Percentiles rank a stretch among this genome's conserved stretches.
Evolutionary conservation across 53 echinoderm and acorn worm species (phyloP).

Genomic region (Zoroaster sp.): DNA sequence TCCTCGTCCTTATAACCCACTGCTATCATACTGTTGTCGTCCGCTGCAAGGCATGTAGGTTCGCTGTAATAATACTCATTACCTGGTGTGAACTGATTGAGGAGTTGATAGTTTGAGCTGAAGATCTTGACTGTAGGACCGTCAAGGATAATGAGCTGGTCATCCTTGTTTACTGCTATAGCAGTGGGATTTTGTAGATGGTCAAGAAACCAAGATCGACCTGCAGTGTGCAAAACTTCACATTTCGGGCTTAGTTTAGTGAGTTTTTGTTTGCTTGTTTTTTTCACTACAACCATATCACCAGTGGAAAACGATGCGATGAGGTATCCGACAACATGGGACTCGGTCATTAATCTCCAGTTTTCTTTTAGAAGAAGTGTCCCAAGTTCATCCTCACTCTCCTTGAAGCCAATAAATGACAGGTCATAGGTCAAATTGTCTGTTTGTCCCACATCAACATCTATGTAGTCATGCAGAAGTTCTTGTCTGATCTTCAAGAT

Average conservation of each 20-base stretch:
- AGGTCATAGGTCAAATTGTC: not conserved
- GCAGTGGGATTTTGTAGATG: not conserved
- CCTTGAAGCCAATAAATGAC: not conserved
- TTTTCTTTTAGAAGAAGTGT: not conserved
- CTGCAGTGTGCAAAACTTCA: not conserved
- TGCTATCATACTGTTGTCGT: slow-evolving; percentile 23
- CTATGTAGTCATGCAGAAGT: not conserved
- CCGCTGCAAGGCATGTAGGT: slow-evolving; percentile 15
- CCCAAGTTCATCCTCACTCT: not conserved
- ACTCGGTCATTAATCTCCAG: not conserved
- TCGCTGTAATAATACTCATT: not conserved
- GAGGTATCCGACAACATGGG: not conserved
- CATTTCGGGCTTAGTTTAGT: not conserved
- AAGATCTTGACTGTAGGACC: not conserved
- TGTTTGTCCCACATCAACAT: not conserved
- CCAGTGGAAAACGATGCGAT: not conserved
- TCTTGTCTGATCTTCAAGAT: slow-evolving; percentile 21
- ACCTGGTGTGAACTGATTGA: slow-evolving; percentile 17
- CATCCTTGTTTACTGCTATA: not conserved
- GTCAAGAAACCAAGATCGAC: not conserved
- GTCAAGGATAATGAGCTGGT: not conserved
- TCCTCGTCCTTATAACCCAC: not conserved
- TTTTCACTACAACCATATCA: not conserved
- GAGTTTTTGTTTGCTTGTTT: not conserved
- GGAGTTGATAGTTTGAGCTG: not conserved